phyloP scores from a whole-genome alignment of 2,113 vertebrate species.

The Chaetops frenatus region DNA sequence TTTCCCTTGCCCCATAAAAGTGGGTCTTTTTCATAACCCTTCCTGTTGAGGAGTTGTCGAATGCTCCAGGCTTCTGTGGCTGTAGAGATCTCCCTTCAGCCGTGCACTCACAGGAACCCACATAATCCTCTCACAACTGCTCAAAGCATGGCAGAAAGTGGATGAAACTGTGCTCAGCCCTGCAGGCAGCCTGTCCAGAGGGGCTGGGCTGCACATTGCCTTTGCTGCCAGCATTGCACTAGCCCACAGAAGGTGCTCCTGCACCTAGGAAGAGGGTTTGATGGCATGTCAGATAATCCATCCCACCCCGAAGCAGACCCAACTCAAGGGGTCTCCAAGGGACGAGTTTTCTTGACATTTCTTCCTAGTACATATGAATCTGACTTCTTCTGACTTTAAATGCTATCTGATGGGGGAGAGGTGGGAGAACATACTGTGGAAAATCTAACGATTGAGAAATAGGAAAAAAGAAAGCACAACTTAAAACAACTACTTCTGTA shows the following conservation, averaged over 20 bases:
- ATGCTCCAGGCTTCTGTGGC: neutral
- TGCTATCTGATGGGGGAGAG: neutral
- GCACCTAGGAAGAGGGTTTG: neutral
- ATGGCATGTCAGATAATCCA: neutral
- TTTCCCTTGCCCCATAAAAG: neutral
- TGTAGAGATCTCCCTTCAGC: neutral
- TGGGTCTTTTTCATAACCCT: neutral
- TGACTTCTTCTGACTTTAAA: neutral
- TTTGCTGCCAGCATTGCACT: neutral
- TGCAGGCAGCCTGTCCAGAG: neutral
- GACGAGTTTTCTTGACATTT: neutral
- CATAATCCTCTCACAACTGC: neutral
- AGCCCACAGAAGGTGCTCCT: neutral
- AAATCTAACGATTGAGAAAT: neutral
- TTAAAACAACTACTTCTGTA: conserved; percentile 30
- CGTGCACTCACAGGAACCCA: neutral
- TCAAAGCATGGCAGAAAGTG: neutral
- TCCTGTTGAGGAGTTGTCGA: neutral
- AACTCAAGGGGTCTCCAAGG: neutral
- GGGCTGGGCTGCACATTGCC: neutral
- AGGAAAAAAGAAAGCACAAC: conserved; percentile 2
- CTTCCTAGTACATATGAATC: neutral
- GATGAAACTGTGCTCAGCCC: neutral
- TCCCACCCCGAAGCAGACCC: neutral
- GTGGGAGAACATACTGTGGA: neutral